phyloP scores from a whole-genome alignment of 2,113 vertebrate species.

The Piprites chloris region DNA sequence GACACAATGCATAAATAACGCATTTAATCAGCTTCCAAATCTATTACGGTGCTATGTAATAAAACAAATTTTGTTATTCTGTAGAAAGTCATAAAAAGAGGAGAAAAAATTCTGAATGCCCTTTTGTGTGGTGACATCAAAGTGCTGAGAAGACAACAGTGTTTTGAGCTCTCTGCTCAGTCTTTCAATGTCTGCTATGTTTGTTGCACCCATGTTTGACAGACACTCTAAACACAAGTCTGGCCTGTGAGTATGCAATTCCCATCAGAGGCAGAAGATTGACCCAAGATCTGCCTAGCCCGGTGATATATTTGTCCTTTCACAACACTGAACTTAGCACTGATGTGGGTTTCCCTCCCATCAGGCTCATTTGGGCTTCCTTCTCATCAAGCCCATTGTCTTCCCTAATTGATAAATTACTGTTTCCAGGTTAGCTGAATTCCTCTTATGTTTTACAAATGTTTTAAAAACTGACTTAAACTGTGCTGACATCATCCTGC shows the following conservation, averaged over 20 bases:
- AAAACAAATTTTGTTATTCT: not conserved
- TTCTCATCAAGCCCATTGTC: not conserved
- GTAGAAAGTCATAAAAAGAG: not conserved
- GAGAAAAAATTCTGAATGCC: not conserved
- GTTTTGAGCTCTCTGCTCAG: not conserved
- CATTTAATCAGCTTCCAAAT: not conserved
- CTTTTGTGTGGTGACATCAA: not conserved
- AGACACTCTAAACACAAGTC: not conserved
- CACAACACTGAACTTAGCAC: not conserved
- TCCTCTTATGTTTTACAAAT: not conserved
- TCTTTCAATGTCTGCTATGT: accelerated
- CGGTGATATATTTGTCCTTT: not conserved
- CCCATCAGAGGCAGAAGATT: not conserved
- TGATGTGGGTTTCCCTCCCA: not conserved
- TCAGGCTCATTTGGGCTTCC: not conserved
- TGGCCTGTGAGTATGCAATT: not conserved
- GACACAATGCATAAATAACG: not conserved
- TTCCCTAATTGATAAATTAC: not conserved
- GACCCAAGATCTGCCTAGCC: not conserved
- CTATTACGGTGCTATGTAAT: not conserved
- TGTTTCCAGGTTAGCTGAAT: not conserved
- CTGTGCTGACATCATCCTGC: not conserved
- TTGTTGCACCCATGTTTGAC: not conserved
- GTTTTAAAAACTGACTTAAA: not conserved
- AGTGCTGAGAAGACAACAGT: not conserved